phyloP scores from a whole-genome alignment of 2,113 vertebrate species.

The Eidolon helvum region DNA sequence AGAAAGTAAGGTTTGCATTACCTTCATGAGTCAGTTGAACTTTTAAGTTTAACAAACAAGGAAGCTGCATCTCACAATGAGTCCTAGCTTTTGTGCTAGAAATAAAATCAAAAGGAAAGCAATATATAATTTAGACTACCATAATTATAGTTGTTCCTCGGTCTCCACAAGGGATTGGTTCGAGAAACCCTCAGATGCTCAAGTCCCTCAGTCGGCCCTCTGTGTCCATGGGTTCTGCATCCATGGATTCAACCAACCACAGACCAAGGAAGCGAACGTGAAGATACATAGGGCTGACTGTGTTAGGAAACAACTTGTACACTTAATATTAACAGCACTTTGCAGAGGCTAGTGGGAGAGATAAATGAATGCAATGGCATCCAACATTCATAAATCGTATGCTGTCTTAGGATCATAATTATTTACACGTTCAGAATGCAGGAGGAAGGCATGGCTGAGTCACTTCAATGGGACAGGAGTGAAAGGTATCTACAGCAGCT shows the following conservation, averaged over 20 bases:
- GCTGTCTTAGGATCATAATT: background rate
- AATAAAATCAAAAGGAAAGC: conserved; percentile 17
- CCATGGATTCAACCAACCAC: background rate
- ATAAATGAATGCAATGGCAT: background rate
- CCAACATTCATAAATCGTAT: background rate
- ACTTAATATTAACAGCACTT: background rate
- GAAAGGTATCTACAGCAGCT: background rate
- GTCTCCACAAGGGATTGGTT: background rate
- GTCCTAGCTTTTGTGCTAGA: background rate
- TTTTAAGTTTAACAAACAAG: conserved; percentile 35
- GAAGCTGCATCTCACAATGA: background rate
- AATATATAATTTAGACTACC: background rate
- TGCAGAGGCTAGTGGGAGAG: background rate
- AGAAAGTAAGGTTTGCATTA: conserved; percentile 17
- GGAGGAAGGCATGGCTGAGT: background rate
- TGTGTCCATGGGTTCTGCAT: background rate
- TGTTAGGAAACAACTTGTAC: background rate
- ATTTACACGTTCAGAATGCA: background rate
- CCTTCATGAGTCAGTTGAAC: conserved; percentile 2
- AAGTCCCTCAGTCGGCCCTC: background rate
- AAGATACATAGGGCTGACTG: background rate
- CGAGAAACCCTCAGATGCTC: background rate
- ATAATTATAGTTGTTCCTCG: background rate
- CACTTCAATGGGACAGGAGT: background rate
- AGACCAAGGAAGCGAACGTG: background rate